Percentiles rank a stretch among this genome's conserved stretches.
These are phyloP conservation scores for Orgyia antiqua DNA, from an alignment of 2,888 invertebrate genomes.

Conservation along the genomic window DNA sequence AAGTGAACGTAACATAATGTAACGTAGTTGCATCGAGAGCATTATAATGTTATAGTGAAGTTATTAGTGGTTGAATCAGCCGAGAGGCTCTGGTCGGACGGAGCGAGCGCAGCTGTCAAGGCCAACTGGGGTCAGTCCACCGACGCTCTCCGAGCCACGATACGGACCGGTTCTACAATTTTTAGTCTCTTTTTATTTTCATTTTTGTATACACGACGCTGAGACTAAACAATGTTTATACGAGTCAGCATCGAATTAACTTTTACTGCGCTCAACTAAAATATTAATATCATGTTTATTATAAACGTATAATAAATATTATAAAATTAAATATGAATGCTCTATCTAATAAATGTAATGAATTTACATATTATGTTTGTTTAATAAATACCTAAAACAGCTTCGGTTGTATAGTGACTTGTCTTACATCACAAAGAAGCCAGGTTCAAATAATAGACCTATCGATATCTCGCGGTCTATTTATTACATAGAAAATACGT, in stretches of 20 bases:
- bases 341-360: no score
- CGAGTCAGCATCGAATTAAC: constrained; percentile 70
- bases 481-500: no score
- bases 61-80: constrained; percentile 71
- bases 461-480: no score
- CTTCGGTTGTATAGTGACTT: no score
- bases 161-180: constrained; percentile 75
- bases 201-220: constrained; percentile 76
- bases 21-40: constrained; percentile 61
- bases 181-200: constrained; percentile 77
- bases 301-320: constrained; percentile 13
- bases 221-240: constrained; percentile 77
- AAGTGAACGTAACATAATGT: constrained; percentile 31
- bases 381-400: no score
- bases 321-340: constrained; percentile 20
- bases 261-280: constrained; percentile 61
- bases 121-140: constrained; percentile 76
- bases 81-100: constrained; percentile 50
- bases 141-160: constrained; percentile 71
- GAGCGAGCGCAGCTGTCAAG: constrained; percentile 73
- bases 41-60: constrained; percentile 70
- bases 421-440: no score
- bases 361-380: no score
- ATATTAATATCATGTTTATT: constrained; percentile 37
- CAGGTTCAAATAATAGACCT: no score